Percentiles rank a stretch among this genome's conserved stretches.
Conservation (phyloP, 2,888 invertebrate species). For the Ditula angustiorana region DNA sequence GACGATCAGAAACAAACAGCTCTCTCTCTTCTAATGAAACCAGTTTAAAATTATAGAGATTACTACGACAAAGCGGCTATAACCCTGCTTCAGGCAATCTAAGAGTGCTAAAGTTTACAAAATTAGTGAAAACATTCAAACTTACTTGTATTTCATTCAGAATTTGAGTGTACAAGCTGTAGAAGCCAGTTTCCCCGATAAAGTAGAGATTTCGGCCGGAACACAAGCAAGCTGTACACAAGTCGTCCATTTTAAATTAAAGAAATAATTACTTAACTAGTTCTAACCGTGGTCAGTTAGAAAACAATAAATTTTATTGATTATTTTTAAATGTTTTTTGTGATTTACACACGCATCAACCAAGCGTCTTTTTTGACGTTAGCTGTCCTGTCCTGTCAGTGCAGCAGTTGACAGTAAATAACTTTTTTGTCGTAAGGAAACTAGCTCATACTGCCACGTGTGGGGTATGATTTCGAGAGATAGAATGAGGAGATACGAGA, state of each 20-base stretch:
- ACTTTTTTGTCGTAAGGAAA: too few relatives aligned
- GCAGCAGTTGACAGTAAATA: too few relatives aligned
- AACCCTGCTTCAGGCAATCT: not conserved
- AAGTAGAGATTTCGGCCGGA: constrained; percentile 61
- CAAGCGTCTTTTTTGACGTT: constrained; percentile 22
- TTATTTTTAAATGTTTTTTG: constrained; percentile 9
- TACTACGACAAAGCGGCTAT: not conserved
- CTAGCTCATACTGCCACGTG: too few relatives aligned
- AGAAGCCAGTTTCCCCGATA: constrained; percentile 61
- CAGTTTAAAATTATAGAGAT: not conserved
- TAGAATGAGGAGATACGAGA: too few relatives aligned
- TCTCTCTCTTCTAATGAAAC: not conserved
- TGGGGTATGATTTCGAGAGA: too few relatives aligned
- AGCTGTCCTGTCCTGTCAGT: too few relatives aligned
- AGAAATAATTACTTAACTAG: not conserved
- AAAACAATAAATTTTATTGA: constrained; percentile 10
- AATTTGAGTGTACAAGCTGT: constrained; percentile 66
- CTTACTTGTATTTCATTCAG: constrained; percentile 73
- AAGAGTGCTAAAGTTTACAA: not conserved
- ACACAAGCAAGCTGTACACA: constrained; percentile 69
- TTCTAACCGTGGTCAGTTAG: not conserved
- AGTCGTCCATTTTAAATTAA: constrained; percentile 63
- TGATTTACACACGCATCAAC: not conserved
- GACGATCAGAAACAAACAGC: too few relatives aligned
- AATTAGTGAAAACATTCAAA: constrained; percentile 2